Base-by-base conservation (phyloP, 2,888 invertebrate genomes). In the Isotomurus palustris region DNA sequence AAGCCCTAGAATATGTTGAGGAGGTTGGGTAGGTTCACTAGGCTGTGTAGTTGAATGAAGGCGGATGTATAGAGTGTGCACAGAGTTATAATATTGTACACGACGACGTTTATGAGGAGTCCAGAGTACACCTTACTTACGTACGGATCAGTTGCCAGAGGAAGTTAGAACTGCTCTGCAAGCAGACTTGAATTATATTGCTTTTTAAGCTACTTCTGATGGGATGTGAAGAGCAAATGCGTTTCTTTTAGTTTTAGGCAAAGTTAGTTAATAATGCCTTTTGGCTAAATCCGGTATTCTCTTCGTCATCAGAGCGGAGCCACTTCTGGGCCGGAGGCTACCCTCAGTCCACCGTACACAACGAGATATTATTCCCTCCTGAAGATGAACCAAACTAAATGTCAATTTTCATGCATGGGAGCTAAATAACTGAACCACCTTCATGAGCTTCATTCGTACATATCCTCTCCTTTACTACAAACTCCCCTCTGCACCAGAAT, bases 181-280 rank as follows among this genome's bases (percentile, higher is more conserved):
- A n/a, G n/a, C n/a, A n/a, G n/a, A n/a, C n/a, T n/a, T n/a, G n/a
- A n/a, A n/a, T n/a, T n/a, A n/a, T n/a, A n/a, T n/a, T n/a, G n/a
- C n/a, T n/a, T n/a, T n/a, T n/a, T n/a, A n/a, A n/a, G 24, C 50
- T 22, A 24, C 25, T 35, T 24, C 21, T 32, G 49, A 49, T 32
- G 49, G 35, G 49, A 49, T 49, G 49, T n/a, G n/a, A n/a, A 32
- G 49, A 49, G 62, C 56, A 62, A 66, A 63, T 66, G 64, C 64
- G 61, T 66, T 68, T 66, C 65, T 60, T 50, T 68, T 64, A 55
- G 66, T 66, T 67, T 55, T 57, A 63, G 69, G 71, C 71, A 62
- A 65, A 67, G 62, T 69, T 69, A 63, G 71, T 71, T 71, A 71
- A 71, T 71, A 71, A 71, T 69, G 71, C 71, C 70, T 61, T 40